Percentiles rank a stretch among this genome's conserved stretches.
These are phyloP conservation scores for Cairina moschata DNA, from an alignment of 2,113 vertebrate genomes.

Conservation along the genomic window DNA sequence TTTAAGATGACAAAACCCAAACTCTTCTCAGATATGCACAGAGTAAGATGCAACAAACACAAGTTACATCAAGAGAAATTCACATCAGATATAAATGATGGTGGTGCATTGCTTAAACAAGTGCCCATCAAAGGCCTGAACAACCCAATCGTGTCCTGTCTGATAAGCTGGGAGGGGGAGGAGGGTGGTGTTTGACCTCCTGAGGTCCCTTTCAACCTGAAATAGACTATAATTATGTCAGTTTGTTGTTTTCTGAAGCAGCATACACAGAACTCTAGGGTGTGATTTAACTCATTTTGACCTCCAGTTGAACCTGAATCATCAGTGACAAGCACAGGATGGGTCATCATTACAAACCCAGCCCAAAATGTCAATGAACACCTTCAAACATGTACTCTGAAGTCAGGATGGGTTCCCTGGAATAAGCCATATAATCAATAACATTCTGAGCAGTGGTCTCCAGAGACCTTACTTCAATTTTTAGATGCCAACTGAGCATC, in stretches of 20 bases:
- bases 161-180: accelerated
- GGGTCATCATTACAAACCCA: background rate
- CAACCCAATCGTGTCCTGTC: background rate
- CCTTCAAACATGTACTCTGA: background rate
- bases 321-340: background rate
- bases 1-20: background rate
- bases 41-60: background rate
- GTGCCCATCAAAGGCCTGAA: background rate
- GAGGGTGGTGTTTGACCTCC: background rate
- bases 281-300: background rate
- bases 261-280: background rate
- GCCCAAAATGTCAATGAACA: background rate
- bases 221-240: background rate
- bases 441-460: background rate
- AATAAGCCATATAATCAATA: background rate
- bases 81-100: background rate
- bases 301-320: background rate
- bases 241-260: background rate
- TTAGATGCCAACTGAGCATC: background rate
- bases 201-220: background rate
- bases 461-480: background rate
- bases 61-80: background rate
- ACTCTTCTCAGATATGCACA: background rate
- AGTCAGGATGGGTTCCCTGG: background rate
- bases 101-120: background rate